A percentile compares a stretch with the other conserved stretches of the same genome.
Conservation (phyloP, 2,888 invertebrate species). For the Eutolmus rufibarbis region DNA sequence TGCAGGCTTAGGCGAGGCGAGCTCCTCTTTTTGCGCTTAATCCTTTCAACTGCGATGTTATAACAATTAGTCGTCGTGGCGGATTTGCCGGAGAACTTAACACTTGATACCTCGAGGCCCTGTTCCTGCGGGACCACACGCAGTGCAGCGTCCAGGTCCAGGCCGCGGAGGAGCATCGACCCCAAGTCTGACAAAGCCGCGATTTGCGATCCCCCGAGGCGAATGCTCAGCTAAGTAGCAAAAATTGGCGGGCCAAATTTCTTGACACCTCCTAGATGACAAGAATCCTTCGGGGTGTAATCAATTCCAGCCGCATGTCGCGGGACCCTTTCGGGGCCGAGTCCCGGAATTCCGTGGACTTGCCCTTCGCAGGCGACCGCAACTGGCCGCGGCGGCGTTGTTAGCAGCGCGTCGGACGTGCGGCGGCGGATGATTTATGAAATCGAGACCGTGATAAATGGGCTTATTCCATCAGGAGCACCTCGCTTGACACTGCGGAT, state of each 20-base stretch:
- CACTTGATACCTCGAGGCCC: conserved; percentile 7
- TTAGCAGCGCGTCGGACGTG: conserved; percentile 4
- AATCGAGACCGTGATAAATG: conserved; percentile 38
- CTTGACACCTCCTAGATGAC: conserved; percentile 31
- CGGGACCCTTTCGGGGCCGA: not conserved
- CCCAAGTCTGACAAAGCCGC: not conserved
- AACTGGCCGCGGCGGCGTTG: not conserved
- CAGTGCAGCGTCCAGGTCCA: not conserved
- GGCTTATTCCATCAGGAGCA: conserved; percentile 28
- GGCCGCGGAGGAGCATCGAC: conserved; percentile 1
- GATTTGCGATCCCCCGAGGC: not conserved
- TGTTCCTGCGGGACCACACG: conserved; percentile 17
- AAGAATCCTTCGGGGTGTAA: conserved; percentile 7
- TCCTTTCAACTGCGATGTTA: conserved; percentile 35
- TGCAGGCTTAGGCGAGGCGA: conserved; percentile 2
- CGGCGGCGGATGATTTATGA: conserved; percentile 35
- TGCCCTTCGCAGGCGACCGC: not conserved
- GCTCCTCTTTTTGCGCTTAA: conserved; percentile 6
- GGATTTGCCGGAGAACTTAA: conserved; percentile 18
- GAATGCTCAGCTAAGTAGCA: conserved; percentile 6
- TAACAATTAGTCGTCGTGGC: conserved; percentile 37
- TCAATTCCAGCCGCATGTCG: conserved; percentile 23
- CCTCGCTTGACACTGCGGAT: conserved; percentile 20
- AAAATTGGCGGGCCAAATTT: conserved; percentile 24
- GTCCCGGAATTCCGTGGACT: not conserved